phyloP scores from a whole-genome alignment of 2,113 vertebrate genomes.

The Brachypteracias leptosomus region DNA sequence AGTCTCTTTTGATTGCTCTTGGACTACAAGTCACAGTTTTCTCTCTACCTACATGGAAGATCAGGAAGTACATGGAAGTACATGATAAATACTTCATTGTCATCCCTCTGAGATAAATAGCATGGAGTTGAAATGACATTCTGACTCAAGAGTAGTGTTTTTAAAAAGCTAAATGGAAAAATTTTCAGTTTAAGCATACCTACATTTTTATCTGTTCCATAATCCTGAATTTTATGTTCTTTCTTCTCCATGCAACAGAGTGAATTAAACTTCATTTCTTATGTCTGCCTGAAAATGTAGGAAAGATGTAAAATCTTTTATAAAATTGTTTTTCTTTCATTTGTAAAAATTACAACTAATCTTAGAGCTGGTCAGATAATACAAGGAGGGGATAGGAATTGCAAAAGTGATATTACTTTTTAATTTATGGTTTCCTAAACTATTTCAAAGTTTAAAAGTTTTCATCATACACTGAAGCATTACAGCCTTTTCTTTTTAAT shows the following conservation, averaged over 20 bases:
- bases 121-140: background rate
- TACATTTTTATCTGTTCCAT: background rate
- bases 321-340: background rate
- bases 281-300: background rate
- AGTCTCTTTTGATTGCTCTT: too few species aligned
- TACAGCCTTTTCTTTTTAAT: background rate
- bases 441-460: background rate
- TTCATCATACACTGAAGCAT: background rate
- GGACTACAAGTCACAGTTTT: too few species aligned
- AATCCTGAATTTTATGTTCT: background rate
- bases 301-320: background rate
- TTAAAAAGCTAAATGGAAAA: background rate
- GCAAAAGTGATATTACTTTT: background rate
- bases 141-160: background rate
- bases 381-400: background rate
- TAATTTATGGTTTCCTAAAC: background rate
- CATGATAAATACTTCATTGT: background rate
- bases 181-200: background rate
- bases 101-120: background rate
- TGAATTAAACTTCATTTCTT: background rate
- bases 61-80: too few species aligned
- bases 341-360: background rate
- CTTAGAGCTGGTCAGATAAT: background rate
- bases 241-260: background rate
- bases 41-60: too few species aligned